Conservation (phyloP, 2,797 vertebrate genomes). For the Gymnothorax reevesii region DNA sequence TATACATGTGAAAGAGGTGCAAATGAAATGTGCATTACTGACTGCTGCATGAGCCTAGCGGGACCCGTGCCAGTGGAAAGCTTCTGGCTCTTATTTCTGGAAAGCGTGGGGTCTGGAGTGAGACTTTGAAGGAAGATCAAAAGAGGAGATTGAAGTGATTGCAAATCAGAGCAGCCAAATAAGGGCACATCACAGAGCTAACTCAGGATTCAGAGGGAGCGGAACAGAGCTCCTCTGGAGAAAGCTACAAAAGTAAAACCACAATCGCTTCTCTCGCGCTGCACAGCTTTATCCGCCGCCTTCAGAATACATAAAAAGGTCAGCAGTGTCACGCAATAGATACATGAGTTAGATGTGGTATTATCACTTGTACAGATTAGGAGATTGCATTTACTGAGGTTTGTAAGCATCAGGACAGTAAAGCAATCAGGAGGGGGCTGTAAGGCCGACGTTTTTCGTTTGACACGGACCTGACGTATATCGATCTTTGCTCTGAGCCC, state of each 20-base stretch:
- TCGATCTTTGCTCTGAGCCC: too few species aligned
- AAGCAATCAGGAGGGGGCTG: too few species aligned
- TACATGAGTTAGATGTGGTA: too few species aligned
- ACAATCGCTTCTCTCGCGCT: not conserved
- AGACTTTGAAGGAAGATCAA: not conserved
- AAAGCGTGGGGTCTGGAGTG: not conserved
- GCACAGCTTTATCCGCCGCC: not conserved
- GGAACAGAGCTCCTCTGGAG: not conserved
- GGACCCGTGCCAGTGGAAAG: not conserved
- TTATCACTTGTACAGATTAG: too few species aligned
- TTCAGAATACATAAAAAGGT: not conserved
- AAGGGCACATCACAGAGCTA: not conserved
- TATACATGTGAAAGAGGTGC: not conserved
- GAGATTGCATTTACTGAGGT: too few species aligned
- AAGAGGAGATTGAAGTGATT: not conserved
- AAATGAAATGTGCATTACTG: not conserved
- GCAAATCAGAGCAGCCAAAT: slow-evolving; percentile 14
- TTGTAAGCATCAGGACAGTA: too few species aligned
- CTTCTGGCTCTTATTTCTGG: not conserved
- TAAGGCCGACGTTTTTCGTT: too few species aligned
- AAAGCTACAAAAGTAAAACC: not conserved
- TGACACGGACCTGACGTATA: too few species aligned
- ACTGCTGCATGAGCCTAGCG: not conserved
- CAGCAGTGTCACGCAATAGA: not conserved
- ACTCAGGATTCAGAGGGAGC: not conserved